Conservation (phyloP, 1,140 invertebrate species). For the Aphis craccivora region DNA sequence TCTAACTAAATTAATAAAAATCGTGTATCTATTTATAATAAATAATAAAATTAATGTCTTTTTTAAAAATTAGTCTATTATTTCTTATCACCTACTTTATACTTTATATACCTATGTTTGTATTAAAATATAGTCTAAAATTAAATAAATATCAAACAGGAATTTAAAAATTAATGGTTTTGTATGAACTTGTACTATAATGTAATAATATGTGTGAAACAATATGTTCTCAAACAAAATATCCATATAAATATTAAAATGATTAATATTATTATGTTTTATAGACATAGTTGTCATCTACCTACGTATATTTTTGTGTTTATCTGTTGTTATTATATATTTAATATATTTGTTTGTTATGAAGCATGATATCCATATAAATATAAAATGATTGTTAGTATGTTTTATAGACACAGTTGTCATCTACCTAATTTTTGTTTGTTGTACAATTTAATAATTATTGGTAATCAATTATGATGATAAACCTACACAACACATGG, state of each 20-base stretch:
- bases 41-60: background rate
- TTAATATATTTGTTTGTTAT: no score
- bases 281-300: background rate
- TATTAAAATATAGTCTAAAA: no score
- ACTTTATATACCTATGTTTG: no score
- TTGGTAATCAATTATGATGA: background rate
- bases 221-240: background rate
- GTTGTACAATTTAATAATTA: background rate
- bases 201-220: background rate
- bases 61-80: background rate
- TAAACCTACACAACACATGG: background rate
- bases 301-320: background rate
- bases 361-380: no score
- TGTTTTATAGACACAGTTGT: background rate
- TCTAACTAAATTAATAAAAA: background rate
- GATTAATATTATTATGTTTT: background rate
- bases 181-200: background rate
- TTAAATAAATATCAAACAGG: no score
- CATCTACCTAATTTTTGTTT: background rate
- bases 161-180: background rate
- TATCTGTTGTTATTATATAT: background rate
- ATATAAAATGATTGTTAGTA: no score
- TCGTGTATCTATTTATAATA: background rate
- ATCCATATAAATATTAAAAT: background rate
- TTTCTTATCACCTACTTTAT: background rate